These are phyloP conservation scores for Nymphalis io DNA, from an alignment of 1,140 invertebrate genomes.

Conservation along the genomic window DNA sequence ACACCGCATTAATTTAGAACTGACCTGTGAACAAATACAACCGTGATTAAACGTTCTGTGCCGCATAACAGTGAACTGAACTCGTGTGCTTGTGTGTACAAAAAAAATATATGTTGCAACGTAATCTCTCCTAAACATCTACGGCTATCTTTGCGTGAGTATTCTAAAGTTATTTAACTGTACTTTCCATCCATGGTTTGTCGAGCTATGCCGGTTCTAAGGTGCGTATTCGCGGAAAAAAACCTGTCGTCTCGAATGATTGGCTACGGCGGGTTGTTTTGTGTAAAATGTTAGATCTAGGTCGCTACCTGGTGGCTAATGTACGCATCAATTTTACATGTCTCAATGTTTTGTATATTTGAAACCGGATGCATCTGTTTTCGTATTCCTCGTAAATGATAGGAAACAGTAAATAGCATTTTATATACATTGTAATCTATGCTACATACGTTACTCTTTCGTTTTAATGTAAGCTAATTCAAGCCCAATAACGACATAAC, in stretches of 20 bases:
- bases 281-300: slow-evolving; percentile 54
- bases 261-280: slow-evolving; percentile 50
- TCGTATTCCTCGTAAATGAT: neutral
- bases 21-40: slow-evolving; percentile 62
- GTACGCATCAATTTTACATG: slow-evolving; percentile 15
- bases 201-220: slow-evolving; percentile 59
- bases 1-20: slow-evolving; percentile 47
- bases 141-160: slow-evolving; percentile 61
- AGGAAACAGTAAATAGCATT: neutral
- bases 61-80: slow-evolving; percentile 53
- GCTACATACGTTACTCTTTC: neutral
- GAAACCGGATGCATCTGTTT: slow-evolving; percentile 11
- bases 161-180: slow-evolving; percentile 71
- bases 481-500: slow-evolving; percentile 2
- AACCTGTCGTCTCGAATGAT: slow-evolving; percentile 63
- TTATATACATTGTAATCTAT: neutral
- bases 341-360: slow-evolving; percentile 13
- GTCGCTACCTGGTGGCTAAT: slow-evolving; percentile 30
- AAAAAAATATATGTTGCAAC: slow-evolving; percentile 15
- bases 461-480: slow-evolving; percentile 4
- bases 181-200: slow-evolving; percentile 71
- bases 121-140: slow-evolving; percentile 57
- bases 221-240: slow-evolving; percentile 71
- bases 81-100: slow-evolving; percentile 41
- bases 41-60: slow-evolving; percentile 51